Percentiles rank a stretch among this genome's conserved stretches.
Conservation (phyloP, 2,797 vertebrate genomes). For the Tokudaia tokunoshimensis region DNA sequence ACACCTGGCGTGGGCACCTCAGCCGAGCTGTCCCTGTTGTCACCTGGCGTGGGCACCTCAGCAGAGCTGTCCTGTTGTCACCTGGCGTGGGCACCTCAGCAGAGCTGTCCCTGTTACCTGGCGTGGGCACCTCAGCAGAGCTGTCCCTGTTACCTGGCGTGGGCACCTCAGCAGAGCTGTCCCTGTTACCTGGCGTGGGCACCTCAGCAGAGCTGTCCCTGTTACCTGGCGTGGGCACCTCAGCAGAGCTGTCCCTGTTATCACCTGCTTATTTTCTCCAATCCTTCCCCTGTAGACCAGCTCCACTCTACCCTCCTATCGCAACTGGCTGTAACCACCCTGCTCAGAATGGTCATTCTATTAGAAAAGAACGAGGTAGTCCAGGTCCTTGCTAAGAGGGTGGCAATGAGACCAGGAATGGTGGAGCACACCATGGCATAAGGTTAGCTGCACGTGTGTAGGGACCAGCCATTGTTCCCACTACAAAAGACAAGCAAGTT, state of each 20-base stretch:
- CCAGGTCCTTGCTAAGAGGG: background rate
- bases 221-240: no score
- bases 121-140: background rate
- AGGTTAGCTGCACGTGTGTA: constrained; percentile 63
- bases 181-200: background rate
- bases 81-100: no score
- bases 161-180: no score
- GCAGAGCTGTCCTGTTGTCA: background rate
- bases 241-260: background rate
- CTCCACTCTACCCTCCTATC: background rate
- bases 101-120: background rate
- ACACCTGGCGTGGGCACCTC: background rate
- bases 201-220: background rate
- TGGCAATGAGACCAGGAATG: background rate
- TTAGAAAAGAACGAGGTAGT: constrained; percentile 17
- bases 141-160: background rate
- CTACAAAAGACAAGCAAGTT: constrained; percentile 53
- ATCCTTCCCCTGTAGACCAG: background rate
- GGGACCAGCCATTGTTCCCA: constrained; percentile 63
- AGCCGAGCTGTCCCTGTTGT: background rate
- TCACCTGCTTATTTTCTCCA: background rate
- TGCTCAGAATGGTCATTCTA: background rate
- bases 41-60: no score
- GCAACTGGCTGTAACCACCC: background rate
- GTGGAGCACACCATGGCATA: constrained; percentile 13